Percentiles rank a stretch among this genome's conserved stretches.
Evolutionary conservation across 2,888 invertebrate species (phyloP).

Genomic region (Sarcophaga subvicina): DNA sequence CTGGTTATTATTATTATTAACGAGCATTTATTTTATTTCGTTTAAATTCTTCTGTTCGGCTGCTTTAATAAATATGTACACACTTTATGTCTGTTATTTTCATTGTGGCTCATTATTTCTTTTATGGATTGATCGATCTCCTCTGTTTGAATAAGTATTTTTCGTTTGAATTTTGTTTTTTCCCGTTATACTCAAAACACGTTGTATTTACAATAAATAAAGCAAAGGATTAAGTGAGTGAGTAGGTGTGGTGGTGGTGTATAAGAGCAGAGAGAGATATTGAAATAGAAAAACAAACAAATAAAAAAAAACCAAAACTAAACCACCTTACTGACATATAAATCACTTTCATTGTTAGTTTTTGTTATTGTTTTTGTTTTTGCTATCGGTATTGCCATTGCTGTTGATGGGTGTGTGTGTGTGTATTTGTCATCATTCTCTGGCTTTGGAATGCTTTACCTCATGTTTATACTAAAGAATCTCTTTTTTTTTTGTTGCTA

Average conservation of each 20-base stretch:
- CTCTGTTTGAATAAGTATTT: not conserved
- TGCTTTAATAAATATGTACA: not conserved
- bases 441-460: not conserved
- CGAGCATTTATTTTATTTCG: not conserved
- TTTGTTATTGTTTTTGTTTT: constrained; percentile 19
- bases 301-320: constrained; percentile 11
- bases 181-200: not conserved
- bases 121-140: not conserved
- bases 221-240: too few relatives aligned
- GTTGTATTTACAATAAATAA: too few relatives aligned
- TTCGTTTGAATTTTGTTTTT: constrained; percentile 9
- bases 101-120: not conserved
- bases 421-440: not conserved
- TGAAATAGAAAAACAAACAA: not conserved
- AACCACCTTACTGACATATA: constrained; percentile 59
- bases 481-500: not conserved
- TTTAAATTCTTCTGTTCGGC: not conserved
- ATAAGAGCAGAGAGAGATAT: not conserved
- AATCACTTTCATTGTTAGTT: constrained; percentile 60
- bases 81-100: constrained; percentile 16
- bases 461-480: not conserved
- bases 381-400: not conserved
- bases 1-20: constrained; percentile 23
- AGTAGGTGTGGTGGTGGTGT: too few relatives aligned
- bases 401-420: not conserved